Conservation (phyloP, 2,113 vertebrate species). For the Tylochromis polylepis region DNA sequence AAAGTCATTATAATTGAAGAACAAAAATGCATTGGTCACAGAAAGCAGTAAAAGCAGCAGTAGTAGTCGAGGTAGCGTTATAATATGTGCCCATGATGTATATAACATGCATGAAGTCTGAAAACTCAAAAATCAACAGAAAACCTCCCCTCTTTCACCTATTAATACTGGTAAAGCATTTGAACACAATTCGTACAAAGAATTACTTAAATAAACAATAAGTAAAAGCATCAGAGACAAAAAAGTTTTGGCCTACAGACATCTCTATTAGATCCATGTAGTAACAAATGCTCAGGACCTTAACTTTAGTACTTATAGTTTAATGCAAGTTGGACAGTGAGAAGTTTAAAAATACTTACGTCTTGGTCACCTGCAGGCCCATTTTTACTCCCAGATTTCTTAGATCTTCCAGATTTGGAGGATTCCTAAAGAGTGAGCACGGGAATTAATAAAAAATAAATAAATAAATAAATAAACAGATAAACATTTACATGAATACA, state of each 20-base stretch:
- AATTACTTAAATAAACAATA: not conserved
- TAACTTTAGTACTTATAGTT: not conserved
- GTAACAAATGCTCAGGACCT: not conserved
- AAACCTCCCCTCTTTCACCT: not conserved
- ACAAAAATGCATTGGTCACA: not conserved
- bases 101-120: not conserved
- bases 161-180: not conserved
- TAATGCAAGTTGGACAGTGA: not conserved
- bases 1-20: not conserved
- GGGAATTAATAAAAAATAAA: not conserved
- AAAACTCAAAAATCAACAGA: not conserved
- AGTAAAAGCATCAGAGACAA: not conserved
- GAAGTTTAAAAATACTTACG: slow-evolving; percentile 62
- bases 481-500: not conserved
- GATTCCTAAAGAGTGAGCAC: slow-evolving; percentile 73
- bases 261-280: not conserved
- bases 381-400: slow-evolving; percentile 81
- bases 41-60: not conserved
- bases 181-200: not conserved
- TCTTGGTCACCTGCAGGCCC: slow-evolving; percentile 80
- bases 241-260: not conserved
- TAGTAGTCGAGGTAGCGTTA: not conserved
- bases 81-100: not conserved
- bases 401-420: slow-evolving; percentile 81
- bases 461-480: not conserved